A percentile compares a stretch with the other conserved stretches of the same genome.
Conservation (phyloP, 2,888 invertebrate species). For the Pelosia muscerda region DNA sequence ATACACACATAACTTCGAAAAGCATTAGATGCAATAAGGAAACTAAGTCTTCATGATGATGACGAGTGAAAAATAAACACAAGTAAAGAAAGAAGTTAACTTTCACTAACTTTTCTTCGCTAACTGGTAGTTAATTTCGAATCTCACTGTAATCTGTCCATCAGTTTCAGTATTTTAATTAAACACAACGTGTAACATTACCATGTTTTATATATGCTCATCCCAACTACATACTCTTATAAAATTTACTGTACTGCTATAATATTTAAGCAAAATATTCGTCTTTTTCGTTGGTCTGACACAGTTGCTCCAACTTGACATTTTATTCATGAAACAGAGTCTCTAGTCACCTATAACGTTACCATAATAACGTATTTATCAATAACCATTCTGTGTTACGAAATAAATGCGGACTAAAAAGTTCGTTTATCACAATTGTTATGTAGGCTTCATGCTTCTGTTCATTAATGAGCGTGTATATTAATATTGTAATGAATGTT, state of each 20-base stretch:
- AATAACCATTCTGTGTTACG: not conserved
- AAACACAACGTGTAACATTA: no score
- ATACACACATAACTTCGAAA: no score
- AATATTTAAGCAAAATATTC: not conserved
- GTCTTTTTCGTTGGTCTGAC: not conserved
- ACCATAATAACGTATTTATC: not conserved
- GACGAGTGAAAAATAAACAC: no score
- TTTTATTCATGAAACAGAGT: not conserved
- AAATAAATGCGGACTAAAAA: not conserved
- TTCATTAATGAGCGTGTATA: not conserved
- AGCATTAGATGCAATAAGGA: no score
- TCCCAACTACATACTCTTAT: no score
- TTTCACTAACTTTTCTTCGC: no score
- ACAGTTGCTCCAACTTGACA: not conserved
- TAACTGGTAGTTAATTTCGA: no score
- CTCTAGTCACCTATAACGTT: not conserved
- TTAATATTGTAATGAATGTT: not conserved
- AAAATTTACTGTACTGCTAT: not conserved
- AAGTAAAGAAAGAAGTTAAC: no score
- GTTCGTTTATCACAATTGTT: constrained; percentile 9
- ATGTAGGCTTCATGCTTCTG: not conserved
- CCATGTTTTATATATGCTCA: no score
- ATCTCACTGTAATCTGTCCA: no score
- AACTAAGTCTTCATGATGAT: no score
- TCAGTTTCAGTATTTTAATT: no score